Percentiles rank a stretch among this genome's conserved stretches.
Evolutionary conservation across 2,113 vertebrate species (phyloP).

Genomic region (Nicator chloris): DNA sequence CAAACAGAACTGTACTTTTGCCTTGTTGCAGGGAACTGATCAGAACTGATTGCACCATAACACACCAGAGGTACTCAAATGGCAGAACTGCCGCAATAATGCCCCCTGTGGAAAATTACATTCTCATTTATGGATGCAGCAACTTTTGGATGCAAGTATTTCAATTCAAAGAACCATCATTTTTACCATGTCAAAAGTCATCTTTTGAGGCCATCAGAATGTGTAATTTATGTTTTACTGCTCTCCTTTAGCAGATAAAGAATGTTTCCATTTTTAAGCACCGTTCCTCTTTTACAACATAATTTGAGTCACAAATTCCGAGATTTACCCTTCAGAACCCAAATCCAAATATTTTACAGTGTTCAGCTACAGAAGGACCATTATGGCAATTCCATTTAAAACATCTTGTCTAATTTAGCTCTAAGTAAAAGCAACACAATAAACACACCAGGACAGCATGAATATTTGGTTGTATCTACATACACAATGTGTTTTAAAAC

Average conservation of each 20-base stretch:
- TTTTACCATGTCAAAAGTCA: background rate
- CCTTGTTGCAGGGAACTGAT: background rate
- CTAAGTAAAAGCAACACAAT: background rate
- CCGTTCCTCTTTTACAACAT: accelerated
- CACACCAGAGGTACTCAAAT: background rate
- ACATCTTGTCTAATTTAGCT: background rate
- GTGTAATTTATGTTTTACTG: background rate
- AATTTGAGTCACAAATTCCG: background rate
- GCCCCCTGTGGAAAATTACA: background rate
- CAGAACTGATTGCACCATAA: background rate
- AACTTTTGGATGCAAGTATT: background rate
- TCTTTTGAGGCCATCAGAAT: background rate
- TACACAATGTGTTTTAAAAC: background rate
- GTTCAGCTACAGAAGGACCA: background rate
- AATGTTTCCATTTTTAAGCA: background rate
- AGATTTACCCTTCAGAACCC: background rate
- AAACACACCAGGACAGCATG: background rate
- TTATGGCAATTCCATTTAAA: background rate
- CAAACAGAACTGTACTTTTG: constrained; percentile 9
- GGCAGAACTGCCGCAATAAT: background rate
- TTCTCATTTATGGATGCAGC: background rate
- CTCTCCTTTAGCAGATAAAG: background rate
- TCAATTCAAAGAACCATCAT: background rate
- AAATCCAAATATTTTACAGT: background rate
- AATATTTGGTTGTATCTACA: background rate